Base-by-base conservation (phyloP, 2,113 vertebrate genomes). In the Rhynchopsitta pachyrhyncha region DNA sequence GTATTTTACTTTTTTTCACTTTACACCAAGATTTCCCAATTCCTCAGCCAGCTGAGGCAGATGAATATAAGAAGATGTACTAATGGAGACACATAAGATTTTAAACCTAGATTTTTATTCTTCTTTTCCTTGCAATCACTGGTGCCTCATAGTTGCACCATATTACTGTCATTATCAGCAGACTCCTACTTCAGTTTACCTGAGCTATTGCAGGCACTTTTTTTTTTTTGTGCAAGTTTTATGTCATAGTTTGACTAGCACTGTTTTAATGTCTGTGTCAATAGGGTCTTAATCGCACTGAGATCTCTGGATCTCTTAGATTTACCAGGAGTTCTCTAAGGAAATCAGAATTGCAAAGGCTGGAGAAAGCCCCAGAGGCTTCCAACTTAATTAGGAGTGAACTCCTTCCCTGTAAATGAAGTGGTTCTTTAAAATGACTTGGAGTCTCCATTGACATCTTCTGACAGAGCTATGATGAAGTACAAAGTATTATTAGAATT, bases 371-470 rank as follows among this genome's bases (percentile, higher is more conserved):
- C 92, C 85, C 85, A 94, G 93, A 91, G 93, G 82, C 93, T 92
- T 86, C 91, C 88, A 81, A 88, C 93, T 96, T 97, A 94, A 97
- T 97, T 97, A 97, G 92, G 86, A 96, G 87, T 88, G 97, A 95
- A 94, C 86, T 91, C 85, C 71, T 93, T 95, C 89, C 82, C 82
- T 64, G 66, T 95, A 97, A 97, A 97, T 96, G 93, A 97, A 96
- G 96, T 94, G 81, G 91, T 96, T 95, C 93, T 97, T 96, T 96
- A 96, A 97, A 96, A 95, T 96, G 88, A 96, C 96, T 96, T 97
- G 88, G 81, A 93, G 63, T 96, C 96, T 97, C 95, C 91, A 63
- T 31, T 93, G 93, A 78, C 92, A 85, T 94, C 74, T 94, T 93
- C 69, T 95, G 88, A 84, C 80, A 96, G 90, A 89, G 62, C 69